phyloP scores from a whole-genome alignment of 2,888 invertebrate species.

The Heliconius charithonia region DNA sequence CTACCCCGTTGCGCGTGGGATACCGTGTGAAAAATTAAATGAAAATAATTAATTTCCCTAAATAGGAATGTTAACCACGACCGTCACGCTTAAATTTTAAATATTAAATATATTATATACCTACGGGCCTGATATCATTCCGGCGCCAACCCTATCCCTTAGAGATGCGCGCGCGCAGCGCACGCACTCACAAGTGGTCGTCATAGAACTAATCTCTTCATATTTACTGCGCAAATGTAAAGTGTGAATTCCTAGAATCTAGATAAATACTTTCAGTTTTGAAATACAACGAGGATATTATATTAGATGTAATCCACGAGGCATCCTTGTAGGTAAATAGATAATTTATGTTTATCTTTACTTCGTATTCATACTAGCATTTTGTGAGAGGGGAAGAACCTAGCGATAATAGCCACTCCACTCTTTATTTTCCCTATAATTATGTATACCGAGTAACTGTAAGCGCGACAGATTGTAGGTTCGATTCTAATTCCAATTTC shows the following conservation, averaged over 20 bases:
- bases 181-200: conserved; percentile 15
- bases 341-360: too few relatives aligned
- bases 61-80: too few relatives aligned
- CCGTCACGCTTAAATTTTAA: too few relatives aligned
- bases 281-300: background rate
- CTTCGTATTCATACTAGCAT: background rate
- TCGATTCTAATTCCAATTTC: too few relatives aligned
- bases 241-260: background rate
- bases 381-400: background rate
- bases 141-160: background rate
- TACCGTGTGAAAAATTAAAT: too few relatives aligned
- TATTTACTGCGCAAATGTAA: conserved; percentile 17
- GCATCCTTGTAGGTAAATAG: background rate
- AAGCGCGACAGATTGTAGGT: too few relatives aligned
- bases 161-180: background rate
- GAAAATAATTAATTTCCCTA: too few relatives aligned
- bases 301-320: background rate
- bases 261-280: conserved; percentile 15
- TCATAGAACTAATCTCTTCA: conserved; percentile 25
- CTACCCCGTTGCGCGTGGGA: too few relatives aligned
- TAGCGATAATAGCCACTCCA: background rate
- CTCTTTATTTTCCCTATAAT: too few relatives aligned
- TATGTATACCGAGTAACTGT: too few relatives aligned
- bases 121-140: too few relatives aligned
- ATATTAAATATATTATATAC: too few relatives aligned